phyloP scores from a whole-genome alignment of 1,140 invertebrate species.

The Drosophila rufa region DNA sequence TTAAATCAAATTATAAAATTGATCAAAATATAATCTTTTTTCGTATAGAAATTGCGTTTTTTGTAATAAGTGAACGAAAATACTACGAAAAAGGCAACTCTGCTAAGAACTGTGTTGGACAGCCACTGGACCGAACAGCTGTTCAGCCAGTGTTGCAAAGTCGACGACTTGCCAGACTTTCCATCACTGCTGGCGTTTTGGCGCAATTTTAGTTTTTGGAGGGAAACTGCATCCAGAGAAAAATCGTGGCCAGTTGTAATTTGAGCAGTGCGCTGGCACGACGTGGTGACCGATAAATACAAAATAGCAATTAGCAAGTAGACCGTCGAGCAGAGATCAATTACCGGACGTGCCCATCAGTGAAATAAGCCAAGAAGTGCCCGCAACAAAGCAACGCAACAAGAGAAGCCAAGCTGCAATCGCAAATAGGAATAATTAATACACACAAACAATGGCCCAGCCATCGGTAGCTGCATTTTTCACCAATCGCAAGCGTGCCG shows the following conservation, averaged over 20 bases:
- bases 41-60: too few relatives aligned
- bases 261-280: conserved; percentile 67
- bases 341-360: conserved; percentile 55
- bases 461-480: conserved; percentile 90
- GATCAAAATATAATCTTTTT: too few relatives aligned
- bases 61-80: conserved; percentile 21
- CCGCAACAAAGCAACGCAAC: neutral
- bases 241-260: conserved; percentile 77
- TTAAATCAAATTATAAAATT: too few relatives aligned
- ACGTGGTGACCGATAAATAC: conserved; percentile 39
- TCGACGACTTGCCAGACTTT: neutral
- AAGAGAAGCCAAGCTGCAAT: conserved; percentile 44
- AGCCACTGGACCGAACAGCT: conserved; percentile 31
- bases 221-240: conserved; percentile 62
- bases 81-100: conserved; percentile 57
- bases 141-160: neutral
- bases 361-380: conserved; percentile 33
- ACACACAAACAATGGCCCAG: conserved; percentile 87
- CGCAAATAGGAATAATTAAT: conserved; percentile 29
- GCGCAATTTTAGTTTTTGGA: conserved; percentile 71
- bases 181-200: conserved; percentile 58
- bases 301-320: conserved; percentile 13
- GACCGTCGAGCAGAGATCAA: conserved; percentile 9
- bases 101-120: conserved; percentile 3
- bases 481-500: conserved; percentile 89